Evolutionary conservation across 2,888 invertebrate genomes (phyloP).

Genomic region (Cerceris rybyensis): DNA sequence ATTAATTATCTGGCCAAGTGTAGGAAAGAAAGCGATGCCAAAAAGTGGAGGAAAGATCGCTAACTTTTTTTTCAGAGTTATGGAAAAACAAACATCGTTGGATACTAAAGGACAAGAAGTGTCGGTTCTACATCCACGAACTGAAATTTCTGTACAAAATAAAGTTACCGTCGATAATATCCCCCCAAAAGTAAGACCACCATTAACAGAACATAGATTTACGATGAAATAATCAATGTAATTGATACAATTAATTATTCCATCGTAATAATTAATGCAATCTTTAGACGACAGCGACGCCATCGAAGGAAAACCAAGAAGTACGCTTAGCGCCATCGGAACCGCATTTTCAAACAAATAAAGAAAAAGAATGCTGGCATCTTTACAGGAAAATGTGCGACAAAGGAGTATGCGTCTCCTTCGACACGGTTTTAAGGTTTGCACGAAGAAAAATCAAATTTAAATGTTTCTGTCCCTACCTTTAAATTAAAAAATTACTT

Average conservation of each 20-base stretch:
- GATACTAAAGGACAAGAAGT: slow-evolving; percentile 37
- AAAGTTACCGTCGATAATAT: slow-evolving; percentile 16
- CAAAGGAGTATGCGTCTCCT: slow-evolving; percentile 87
- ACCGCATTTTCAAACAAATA: slow-evolving; percentile 83
- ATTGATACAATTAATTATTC: too few relatives aligned
- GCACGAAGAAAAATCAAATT: slow-evolving; percentile 17
- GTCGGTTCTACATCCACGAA: slow-evolving; percentile 7
- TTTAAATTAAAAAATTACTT: background rate
- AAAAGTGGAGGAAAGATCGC: background rate
- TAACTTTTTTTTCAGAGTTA: slow-evolving; percentile 31
- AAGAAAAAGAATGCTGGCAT: slow-evolving; percentile 87
- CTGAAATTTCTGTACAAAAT: slow-evolving; percentile 14
- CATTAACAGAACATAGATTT: background rate
- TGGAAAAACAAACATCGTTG: slow-evolving; percentile 32
- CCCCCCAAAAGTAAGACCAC: slow-evolving; percentile 26
- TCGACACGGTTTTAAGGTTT: slow-evolving; percentile 86
- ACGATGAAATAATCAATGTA: too few relatives aligned
- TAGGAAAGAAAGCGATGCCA: background rate
- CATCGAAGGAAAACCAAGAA: slow-evolving; percentile 37
- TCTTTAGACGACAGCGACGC: background rate
- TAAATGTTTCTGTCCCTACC: background rate
- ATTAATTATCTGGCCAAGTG: background rate
- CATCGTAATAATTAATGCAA: too few relatives aligned
- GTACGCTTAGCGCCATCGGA: slow-evolving; percentile 70
- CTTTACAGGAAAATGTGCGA: slow-evolving; percentile 87